Percentiles rank a stretch among this genome's conserved stretches.
These are phyloP conservation scores for Protonemura montana DNA, from an alignment of 2,888 invertebrate species.

Conservation along the genomic window DNA sequence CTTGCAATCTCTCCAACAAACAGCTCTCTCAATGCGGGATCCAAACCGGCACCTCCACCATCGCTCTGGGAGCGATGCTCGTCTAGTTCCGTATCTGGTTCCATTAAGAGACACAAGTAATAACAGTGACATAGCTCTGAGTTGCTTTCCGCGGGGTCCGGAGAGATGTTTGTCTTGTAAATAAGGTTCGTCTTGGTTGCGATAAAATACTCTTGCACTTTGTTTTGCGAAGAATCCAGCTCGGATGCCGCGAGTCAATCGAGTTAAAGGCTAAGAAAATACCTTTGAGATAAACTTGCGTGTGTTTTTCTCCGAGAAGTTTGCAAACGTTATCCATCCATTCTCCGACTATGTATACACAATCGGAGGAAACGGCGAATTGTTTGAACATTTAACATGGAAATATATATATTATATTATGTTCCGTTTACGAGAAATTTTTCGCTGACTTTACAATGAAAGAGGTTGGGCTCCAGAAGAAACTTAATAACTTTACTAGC, in stretches of 20 bases:
- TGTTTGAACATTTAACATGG: background rate
- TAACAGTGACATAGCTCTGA: background rate
- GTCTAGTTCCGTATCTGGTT: background rate
- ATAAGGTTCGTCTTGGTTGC: background rate
- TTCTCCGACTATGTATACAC: background rate
- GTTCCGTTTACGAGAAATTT: background rate
- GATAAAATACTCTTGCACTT: background rate
- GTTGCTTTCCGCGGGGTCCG: background rate
- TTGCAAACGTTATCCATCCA: background rate
- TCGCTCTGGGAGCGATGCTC: background rate
- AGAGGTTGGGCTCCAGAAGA: background rate
- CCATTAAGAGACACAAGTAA: background rate
- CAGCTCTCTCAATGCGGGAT: background rate
- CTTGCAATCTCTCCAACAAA: background rate
- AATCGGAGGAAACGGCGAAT: background rate
- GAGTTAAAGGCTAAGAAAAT: constrained; percentile 7
- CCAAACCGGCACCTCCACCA: constrained; percentile 21
- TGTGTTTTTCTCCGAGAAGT: background rate
- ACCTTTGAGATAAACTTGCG: constrained; percentile 1
- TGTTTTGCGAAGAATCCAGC: background rate
- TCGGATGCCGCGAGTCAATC: background rate
- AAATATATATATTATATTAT: background rate
- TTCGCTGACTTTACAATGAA: background rate
- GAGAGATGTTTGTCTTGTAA: background rate
- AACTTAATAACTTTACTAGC: background rate